Evolutionary conservation across 2,888 invertebrate genomes (phyloP).

Genomic region (Plemyria rubiginata): DNA sequence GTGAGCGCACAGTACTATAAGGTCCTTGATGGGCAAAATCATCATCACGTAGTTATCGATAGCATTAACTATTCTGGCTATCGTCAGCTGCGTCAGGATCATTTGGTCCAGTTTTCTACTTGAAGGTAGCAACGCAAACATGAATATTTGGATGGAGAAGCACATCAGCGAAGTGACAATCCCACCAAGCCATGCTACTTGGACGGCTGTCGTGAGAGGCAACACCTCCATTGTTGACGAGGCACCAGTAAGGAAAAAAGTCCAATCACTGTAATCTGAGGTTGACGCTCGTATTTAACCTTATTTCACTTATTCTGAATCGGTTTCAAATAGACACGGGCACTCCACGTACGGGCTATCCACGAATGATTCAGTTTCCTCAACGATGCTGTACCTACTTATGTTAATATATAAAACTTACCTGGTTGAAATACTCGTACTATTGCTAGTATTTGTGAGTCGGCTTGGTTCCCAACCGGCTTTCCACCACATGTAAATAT

Average conservation of each 20-base stretch:
- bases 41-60: constrained; percentile 52
- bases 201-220: constrained; percentile 9
- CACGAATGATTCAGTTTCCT: constrained; percentile 29
- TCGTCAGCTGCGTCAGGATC: constrained; percentile 58
- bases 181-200: constrained; percentile 53
- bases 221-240: constrained; percentile 18
- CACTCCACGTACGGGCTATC: constrained; percentile 8
- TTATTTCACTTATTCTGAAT: constrained; percentile 11
- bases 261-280: constrained; percentile 3
- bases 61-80: constrained; percentile 57
- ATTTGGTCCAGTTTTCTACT: constrained; percentile 64
- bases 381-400: constrained; percentile 19
- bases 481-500: constrained; percentile 4
- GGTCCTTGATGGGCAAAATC: constrained; percentile 17
- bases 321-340: constrained; percentile 17
- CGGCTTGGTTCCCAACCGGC: neutral
- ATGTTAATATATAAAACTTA: constrained; percentile 9
- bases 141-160: constrained; percentile 38
- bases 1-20: constrained; percentile 24
- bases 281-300: constrained; percentile 19
- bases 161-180: constrained; percentile 53
- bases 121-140: constrained; percentile 49
- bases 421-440: neutral
- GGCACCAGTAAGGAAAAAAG: constrained; percentile 1
- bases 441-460: constrained; percentile 3